Evolutionary conservation across 1,140 invertebrate species (phyloP).

Genomic region (Macrobrachium rosenbergii): DNA sequence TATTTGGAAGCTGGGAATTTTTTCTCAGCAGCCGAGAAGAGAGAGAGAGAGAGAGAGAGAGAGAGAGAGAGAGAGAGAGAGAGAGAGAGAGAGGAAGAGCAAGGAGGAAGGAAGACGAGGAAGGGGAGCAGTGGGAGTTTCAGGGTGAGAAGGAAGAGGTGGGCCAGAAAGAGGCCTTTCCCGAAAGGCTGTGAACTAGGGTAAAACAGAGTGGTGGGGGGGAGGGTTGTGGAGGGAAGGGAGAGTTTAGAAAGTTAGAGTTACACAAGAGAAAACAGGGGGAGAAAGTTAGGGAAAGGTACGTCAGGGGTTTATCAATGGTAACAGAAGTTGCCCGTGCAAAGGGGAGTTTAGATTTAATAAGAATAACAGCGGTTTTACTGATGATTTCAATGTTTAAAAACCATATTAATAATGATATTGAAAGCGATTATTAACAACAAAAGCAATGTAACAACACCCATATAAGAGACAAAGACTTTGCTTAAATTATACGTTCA

Average conservation of each 20-base stretch:
- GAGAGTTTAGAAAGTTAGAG: background rate
- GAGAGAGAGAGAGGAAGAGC: background rate
- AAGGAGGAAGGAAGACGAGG: background rate
- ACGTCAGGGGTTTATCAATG: no score
- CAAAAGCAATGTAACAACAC: background rate
- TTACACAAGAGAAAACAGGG: background rate
- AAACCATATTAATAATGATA: background rate
- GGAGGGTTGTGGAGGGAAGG: background rate
- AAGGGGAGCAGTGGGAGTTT: background rate
- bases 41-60: no score
- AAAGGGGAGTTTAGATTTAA: no score
- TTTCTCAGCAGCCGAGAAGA: no score
- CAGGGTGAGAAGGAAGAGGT: no score
- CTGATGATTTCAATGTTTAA: background rate
- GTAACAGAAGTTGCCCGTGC: no score
- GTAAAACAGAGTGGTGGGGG: background rate
- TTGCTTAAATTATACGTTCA: background rate
- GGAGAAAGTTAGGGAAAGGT: background rate
- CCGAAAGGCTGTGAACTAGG: background rate
- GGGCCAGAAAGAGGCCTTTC: no score
- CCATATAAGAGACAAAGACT: background rate
- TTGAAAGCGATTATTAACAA: background rate
- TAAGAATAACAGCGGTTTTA: background rate
- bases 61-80: background rate
- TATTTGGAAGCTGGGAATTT: no score